phyloP scores from a whole-genome alignment of 2,113 vertebrate species.

The Mystacornis crossleyi region DNA sequence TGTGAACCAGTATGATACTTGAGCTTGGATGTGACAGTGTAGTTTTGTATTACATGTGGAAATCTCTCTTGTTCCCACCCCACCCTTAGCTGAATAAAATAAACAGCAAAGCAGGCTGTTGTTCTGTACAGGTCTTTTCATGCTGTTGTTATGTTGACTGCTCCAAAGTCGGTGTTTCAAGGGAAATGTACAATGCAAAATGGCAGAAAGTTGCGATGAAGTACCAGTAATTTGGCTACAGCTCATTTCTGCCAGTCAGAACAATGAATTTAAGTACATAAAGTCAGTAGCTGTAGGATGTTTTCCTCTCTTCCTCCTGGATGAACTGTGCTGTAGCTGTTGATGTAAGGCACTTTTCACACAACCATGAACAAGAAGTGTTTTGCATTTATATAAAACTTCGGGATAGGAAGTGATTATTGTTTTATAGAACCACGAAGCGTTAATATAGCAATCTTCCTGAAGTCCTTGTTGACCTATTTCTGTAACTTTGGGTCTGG shows the following conservation, averaged over 20 bases:
- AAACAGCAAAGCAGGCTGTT: background rate
- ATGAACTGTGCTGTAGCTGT: background rate
- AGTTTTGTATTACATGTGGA: background rate
- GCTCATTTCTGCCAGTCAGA: slow-evolving; percentile 7
- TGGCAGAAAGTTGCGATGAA: background rate
- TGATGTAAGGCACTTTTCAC: background rate
- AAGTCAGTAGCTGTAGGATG: background rate
- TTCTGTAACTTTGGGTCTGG: background rate
- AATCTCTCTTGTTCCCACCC: background rate
- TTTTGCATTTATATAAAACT: background rate
- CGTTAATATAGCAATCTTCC: background rate
- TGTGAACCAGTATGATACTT: background rate
- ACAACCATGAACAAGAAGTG: background rate
- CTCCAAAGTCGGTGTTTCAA: background rate
- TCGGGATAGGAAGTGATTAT: background rate
- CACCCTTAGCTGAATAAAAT: background rate
- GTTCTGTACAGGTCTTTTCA: background rate
- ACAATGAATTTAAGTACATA: background rate
- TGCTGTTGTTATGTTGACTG: background rate
- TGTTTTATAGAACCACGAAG: background rate
- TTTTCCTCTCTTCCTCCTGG: background rate
- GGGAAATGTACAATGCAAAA: background rate
- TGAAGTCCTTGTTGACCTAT: background rate
- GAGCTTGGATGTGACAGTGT: background rate
- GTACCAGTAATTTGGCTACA: background rate